phyloP scores from a whole-genome alignment of 2,113 vertebrate genomes.

The Pterocles orientalis region DNA sequence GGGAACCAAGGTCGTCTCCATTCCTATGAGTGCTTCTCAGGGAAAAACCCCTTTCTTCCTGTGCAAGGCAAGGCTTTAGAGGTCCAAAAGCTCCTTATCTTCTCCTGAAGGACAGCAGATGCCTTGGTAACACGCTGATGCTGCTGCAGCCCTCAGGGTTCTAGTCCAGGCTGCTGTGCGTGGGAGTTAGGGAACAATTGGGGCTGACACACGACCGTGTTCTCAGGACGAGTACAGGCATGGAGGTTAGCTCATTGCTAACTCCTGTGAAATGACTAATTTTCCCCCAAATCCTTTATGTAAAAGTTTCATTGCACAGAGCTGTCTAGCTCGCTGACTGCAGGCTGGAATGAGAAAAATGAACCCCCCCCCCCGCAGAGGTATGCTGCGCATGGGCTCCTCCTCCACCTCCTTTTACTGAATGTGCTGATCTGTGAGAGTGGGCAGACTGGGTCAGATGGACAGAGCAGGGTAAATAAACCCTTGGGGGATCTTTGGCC shows the following conservation, averaged over 20 bases:
- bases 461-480: background rate
- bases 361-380: background rate
- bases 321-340: background rate
- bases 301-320: rapidly evolving
- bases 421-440: background rate
- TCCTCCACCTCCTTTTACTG: background rate
- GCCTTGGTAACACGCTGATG: background rate
- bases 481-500: background rate
- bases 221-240: background rate
- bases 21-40: background rate
- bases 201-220: background rate
- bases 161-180: background rate
- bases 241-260: background rate
- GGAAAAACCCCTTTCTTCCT: background rate
- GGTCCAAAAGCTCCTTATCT: constrained; percentile 12
- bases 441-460: background rate
- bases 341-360: background rate
- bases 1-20: background rate
- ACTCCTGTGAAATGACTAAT: background rate
- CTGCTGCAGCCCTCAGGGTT: background rate
- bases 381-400: background rate
- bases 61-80: background rate
- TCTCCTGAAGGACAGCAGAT: background rate
- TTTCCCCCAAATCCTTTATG: background rate
- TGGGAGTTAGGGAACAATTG: background rate